phyloP scores from a whole-genome alignment of 64 coral and sea anemone species.

The Actinia tenebrosa region DNA sequence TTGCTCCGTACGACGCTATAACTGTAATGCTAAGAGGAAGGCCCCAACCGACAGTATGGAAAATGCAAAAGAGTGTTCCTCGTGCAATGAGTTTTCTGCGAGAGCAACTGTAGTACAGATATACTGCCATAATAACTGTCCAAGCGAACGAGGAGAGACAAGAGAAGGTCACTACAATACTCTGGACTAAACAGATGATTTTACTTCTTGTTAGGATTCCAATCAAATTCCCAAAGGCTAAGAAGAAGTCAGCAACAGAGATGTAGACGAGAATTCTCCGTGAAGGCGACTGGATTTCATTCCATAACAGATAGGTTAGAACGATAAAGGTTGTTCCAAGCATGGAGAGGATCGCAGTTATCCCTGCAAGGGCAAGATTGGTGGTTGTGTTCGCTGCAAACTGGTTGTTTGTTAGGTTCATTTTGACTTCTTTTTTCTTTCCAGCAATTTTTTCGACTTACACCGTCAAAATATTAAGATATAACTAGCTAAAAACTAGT shows the following conservation, averaged over 20 bases:
- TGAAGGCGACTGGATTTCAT: no score
- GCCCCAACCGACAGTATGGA: slow-evolving; percentile 62
- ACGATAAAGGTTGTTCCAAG: slow-evolving; percentile 23
- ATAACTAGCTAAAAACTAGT: no score
- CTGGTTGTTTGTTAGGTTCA: neutral
- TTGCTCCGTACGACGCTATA: slow-evolving; percentile 24
- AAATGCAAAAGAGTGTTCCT: slow-evolving; percentile 51
- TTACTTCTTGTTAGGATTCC: neutral
- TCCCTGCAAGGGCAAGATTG: slow-evolving; percentile 5
- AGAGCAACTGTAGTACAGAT: slow-evolving; percentile 44
- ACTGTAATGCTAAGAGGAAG: slow-evolving; percentile 40
- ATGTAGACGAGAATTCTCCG: no score
- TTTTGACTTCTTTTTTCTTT: neutral
- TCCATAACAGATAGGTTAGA: no score
- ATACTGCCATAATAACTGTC: slow-evolving; percentile 75
- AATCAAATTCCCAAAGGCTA: slow-evolving; percentile 36
- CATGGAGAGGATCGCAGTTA: slow-evolving; percentile 55
- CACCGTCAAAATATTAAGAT: no score
- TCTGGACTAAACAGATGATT: slow-evolving; percentile 41
- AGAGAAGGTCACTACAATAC: slow-evolving; percentile 63
- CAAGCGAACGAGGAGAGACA: slow-evolving; percentile 82
- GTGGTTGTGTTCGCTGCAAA: neutral
- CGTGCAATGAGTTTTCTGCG: slow-evolving; percentile 26
- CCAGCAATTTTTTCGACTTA: no score
- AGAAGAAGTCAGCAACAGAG: slow-evolving; percentile 49